Evolutionary conservation across 1,140 invertebrate species (phyloP), one percentile per base, ranked within the genome.

Genomic region (Ceratitis capitata): DNA sequence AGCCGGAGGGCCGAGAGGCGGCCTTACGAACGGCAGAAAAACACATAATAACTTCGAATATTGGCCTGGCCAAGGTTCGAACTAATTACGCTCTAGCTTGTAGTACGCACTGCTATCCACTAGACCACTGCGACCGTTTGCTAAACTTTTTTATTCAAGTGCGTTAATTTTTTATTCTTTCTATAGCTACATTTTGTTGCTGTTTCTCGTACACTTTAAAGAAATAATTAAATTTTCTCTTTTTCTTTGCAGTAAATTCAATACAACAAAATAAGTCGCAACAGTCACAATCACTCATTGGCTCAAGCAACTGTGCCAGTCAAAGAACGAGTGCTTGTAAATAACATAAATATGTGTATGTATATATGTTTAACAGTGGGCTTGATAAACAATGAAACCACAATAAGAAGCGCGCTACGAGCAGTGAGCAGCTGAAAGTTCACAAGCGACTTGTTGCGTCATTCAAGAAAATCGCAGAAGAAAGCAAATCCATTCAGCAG

Each of bases 381-480:
- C n/a, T n/a, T n/a, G n/a, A n/a, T 6, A n/a, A 45, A 42, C 35
- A 45, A 45, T 19, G 23, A 78, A 78, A 23, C 35, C 1, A 26
- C 69, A 78, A 3, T 7, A 78, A 42, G 4, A 6, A 74, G 7
- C 7, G 6, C 10, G 6, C 69, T 23, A n/a, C n/a, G 2, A 42
- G 2, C 35, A n/a, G 64, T 7, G 23, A 12, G 32, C 64, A 74
- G 39, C 69, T 19, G 6, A 74, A 12, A 78, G n/a, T 78, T 78
- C 69, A 26, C n/a, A n/a, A 23, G 69, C 69, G 12, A 78, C 69
- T 78, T 78, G 69, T 78, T 78, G 69, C 69, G 39, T 78, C 69
- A 78, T 26, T 45, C 69, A 78, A 26, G 69, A 78, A 78, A 78
- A 45, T 39, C 69, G n/a, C 69, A 78, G 14, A 78, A 45, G 32